These are phyloP conservation scores for Canis aureus DNA, from an alignment of 2,113 vertebrate genomes.

Conservation along the genomic window DNA sequence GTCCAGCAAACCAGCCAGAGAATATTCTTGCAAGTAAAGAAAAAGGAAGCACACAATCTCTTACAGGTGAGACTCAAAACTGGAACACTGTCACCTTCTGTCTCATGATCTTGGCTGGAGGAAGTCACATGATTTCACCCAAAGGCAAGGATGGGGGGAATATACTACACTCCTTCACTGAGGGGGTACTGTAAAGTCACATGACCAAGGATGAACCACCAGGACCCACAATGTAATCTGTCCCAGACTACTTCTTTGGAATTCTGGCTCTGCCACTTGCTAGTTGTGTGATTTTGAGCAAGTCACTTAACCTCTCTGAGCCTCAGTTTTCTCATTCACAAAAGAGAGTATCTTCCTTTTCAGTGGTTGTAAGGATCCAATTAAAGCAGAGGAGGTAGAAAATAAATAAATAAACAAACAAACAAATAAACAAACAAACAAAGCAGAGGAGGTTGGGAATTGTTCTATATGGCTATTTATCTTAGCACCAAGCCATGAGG, in stretches of 20 bases:
- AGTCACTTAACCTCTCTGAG: constrained; percentile 25
- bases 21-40: not conserved
- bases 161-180: not conserved
- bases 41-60: not conserved
- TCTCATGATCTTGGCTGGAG: constrained; percentile 6
- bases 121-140: not conserved
- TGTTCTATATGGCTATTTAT: not conserved
- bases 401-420: too few species aligned
- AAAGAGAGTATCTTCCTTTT: not conserved
- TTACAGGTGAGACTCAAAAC: not conserved
- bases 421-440: not conserved
- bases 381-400: not conserved
- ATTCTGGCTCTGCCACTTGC: not conserved
- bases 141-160: not conserved
- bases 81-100: not conserved
- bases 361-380: not conserved
- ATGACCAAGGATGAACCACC: not conserved
- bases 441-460: not conserved
- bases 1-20: not conserved
- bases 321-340: not conserved
- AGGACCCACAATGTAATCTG: not conserved
- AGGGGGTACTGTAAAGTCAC: not conserved
- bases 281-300: not conserved
- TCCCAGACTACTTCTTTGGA: not conserved
- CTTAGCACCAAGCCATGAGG: not conserved